phyloP scores from a whole-genome alignment of 1,140 invertebrate species.

The Zaprionus taronus region DNA sequence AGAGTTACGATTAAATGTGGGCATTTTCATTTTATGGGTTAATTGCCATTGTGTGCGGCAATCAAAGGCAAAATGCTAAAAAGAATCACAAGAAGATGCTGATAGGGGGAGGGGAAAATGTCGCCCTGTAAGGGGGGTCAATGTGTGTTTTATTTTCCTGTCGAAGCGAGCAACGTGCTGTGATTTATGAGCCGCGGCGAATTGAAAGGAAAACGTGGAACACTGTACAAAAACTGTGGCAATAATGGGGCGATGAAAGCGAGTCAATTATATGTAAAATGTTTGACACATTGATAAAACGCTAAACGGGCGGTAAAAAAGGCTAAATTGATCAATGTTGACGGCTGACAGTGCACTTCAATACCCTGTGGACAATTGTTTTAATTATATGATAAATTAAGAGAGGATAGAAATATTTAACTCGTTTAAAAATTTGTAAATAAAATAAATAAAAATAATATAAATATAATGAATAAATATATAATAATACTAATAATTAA shows the following conservation, averaged over 20 bases:
- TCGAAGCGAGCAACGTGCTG: slow-evolving; percentile 24
- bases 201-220: slow-evolving; percentile 34
- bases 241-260: slow-evolving; percentile 4
- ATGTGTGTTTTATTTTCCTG: slow-evolving; percentile 59
- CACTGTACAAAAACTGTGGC: slow-evolving; percentile 13
- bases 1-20: slow-evolving; percentile 65
- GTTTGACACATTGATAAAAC: slow-evolving; percentile 68
- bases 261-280: slow-evolving; percentile 8
- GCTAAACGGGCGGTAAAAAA: slow-evolving; percentile 61
- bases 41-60: slow-evolving; percentile 78
- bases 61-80: slow-evolving; percentile 70
- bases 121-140: no score
- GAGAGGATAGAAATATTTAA: no score
- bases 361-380: slow-evolving; percentile 12
- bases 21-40: slow-evolving; percentile 80
- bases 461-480: neutral
- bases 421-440: neutral
- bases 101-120: neutral
- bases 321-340: slow-evolving; percentile 51
- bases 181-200: slow-evolving; percentile 65
- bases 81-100: neutral
- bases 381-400: neutral
- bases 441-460: neutral
- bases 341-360: slow-evolving; percentile 7
- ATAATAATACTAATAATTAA: neutral